Conservation (phyloP, 2,113 vertebrate genomes). For the Delphinus delphis region DNA sequence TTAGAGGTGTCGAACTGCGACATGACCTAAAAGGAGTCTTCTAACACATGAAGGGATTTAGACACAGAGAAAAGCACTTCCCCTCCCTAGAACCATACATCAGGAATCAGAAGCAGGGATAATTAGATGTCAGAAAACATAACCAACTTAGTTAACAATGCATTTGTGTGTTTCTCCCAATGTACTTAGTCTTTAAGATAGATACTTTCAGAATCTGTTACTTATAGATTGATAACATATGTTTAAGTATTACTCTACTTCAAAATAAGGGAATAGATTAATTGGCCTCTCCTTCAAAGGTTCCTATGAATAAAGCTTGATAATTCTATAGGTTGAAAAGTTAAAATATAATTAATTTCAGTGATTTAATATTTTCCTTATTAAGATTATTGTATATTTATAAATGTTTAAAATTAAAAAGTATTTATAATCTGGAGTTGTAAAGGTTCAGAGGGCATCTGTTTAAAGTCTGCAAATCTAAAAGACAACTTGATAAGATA, state of each 20-base stretch:
- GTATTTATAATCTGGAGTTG: not conserved
- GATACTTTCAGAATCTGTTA: not conserved
- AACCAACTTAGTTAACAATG: not conserved
- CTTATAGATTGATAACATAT: not conserved
- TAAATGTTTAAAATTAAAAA: not conserved
- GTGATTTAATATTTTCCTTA: not conserved
- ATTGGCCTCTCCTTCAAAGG: not conserved
- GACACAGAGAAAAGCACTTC: not conserved
- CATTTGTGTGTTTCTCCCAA: not conserved
- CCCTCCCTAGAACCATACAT: not conserved
- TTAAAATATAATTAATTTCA: not conserved
- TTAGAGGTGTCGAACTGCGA: not conserved
- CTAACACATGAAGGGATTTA: not conserved
- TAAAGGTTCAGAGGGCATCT: not conserved
- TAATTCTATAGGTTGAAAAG: not conserved
- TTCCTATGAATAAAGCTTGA: not conserved
- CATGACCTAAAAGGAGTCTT: not conserved
- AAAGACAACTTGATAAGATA: not conserved
- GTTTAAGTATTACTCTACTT: not conserved
- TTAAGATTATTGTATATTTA: not conserved
- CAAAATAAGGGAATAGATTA: not conserved
- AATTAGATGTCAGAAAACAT: not conserved
- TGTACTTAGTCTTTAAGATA: not conserved
- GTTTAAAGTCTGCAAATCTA: not conserved
- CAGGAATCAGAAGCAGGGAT: not conserved